Evolutionary conservation across 2,888 invertebrate genomes (phyloP), one percentile per base, ranked within the genome.

Genomic region (Antheraea assamensis): DNA sequence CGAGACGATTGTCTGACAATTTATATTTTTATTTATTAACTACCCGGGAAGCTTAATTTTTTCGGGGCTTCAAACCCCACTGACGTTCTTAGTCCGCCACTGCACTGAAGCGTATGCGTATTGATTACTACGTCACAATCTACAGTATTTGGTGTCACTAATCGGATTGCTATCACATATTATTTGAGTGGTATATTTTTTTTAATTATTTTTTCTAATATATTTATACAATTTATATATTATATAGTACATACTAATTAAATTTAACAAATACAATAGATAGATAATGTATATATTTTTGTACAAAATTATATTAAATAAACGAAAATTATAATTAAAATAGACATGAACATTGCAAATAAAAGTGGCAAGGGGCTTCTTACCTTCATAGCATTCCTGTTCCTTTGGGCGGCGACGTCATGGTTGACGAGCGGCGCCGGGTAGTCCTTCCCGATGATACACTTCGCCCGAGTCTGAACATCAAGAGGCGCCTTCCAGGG

Each of bases 401-500:
- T 96, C 72, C 89, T 87, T 74, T 92, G 87, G 0, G 95, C 95
- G 0, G 95, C 96, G 47, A 82, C 80, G 21, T 93, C 84, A 76
- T 97, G 96, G 87, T 97, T 95, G 49, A 97, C 95, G 1, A 97
- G 93, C 0, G 96, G 96, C 49, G 93, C 92, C 0, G 97, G 97
- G 91, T 97, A 97, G 78, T 97, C 95, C 73, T 93, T 92, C 0
- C 97, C 97, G 79, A 96, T 94, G 71, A 97, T 85, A 85, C 97
- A 97, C 19, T 95, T 92, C 10, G 95, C 95, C 21, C 94, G 91
- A 85, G 96, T 94, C 85, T 97, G 97, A 1, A 96, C 90, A 0
- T 95, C 94, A 0, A 95, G 80, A 0, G 97, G 96, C 72, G 97
- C 96, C 73, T 95, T 96, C 97, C 97, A 97, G 0, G 97, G 97